phyloP scores from a whole-genome alignment of 2,113 vertebrate genomes.

The Sturnira hondurensis region DNA sequence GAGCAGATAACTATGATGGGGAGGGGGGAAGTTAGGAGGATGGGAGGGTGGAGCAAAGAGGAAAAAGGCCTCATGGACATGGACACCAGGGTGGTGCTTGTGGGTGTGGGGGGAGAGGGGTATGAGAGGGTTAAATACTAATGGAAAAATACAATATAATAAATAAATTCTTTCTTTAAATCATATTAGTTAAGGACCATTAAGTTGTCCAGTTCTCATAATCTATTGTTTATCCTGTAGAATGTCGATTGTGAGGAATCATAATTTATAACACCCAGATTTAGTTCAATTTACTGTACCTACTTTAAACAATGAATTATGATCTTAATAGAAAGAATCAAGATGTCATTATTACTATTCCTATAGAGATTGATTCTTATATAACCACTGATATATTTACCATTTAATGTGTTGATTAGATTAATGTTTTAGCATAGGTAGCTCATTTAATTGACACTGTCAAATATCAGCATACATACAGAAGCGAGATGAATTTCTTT shows the following conservation, averaged over 20 bases:
- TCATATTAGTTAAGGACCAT: not conserved
- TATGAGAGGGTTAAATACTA: too few species aligned
- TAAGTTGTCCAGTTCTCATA: not conserved
- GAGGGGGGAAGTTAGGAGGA: too few species aligned
- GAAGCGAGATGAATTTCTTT: slow-evolving; percentile 12
- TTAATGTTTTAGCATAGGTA: not conserved
- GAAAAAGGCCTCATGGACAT: too few species aligned
- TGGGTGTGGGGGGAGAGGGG: too few species aligned
- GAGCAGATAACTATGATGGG: too few species aligned
- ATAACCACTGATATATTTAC: not conserved
- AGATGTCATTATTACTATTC: not conserved
- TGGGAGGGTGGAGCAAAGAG: too few species aligned
- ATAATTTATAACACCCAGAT: not conserved
- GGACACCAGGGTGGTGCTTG: too few species aligned
- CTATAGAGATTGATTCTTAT: not conserved
- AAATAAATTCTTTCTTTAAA: not conserved
- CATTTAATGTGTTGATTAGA: not conserved
- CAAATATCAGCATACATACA: not conserved
- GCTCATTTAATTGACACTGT: slow-evolving; percentile 11
- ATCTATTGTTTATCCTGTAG: not conserved
- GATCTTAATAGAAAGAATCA: not conserved
- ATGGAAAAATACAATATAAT: not conserved
- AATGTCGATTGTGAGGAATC: not conserved
- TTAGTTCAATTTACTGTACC: not conserved
- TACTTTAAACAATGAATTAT: not conserved